Conservation (phyloP, 1,140 invertebrate species). For the Leucophenga varia region DNA sequence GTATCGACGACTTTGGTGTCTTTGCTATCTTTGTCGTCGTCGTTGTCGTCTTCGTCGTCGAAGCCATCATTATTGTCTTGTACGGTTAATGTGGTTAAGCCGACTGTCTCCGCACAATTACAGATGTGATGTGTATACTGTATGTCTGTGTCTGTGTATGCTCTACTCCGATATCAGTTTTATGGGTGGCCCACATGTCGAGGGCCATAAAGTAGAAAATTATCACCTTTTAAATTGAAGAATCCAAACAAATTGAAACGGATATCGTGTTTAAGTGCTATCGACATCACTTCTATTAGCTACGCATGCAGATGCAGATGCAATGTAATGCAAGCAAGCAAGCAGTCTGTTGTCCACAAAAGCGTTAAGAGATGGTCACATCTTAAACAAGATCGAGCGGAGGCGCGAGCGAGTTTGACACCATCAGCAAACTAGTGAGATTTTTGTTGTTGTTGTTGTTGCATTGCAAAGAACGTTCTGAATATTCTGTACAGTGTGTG, state of each 20-base stretch:
- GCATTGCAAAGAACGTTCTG: too few species aligned
- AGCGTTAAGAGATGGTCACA: not conserved
- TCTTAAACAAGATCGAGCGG: too few species aligned
- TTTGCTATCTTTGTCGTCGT: too few species aligned
- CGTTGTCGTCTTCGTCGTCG: too few species aligned
- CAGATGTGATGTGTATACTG: slow-evolving; percentile 20
- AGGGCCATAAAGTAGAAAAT: slow-evolving; percentile 57
- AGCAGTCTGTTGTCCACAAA: not conserved
- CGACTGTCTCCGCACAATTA: slow-evolving; percentile 8
- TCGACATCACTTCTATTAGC: slow-evolving; percentile 56
- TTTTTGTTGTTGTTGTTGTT: too few species aligned
- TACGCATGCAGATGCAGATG: slow-evolving; percentile 2
- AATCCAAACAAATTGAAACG: slow-evolving; percentile 58
- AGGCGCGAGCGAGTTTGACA: too few species aligned
- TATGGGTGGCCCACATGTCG: slow-evolving; percentile 57
- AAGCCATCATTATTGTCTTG: too few species aligned
- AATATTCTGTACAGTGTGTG: too few species aligned
- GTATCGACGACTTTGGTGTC: too few species aligned
- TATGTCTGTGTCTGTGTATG: slow-evolving; percentile 3
- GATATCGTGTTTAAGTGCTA: slow-evolving; percentile 57
- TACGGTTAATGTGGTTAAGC: too few species aligned
- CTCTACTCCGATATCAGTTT: slow-evolving; percentile 56
- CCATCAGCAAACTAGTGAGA: too few species aligned
- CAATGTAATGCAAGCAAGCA: too few species aligned
- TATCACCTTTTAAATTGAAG: slow-evolving; percentile 58